Conservation (phyloP, 2,113 vertebrate genomes). For the Pyrgilauda ruficollis region DNA sequence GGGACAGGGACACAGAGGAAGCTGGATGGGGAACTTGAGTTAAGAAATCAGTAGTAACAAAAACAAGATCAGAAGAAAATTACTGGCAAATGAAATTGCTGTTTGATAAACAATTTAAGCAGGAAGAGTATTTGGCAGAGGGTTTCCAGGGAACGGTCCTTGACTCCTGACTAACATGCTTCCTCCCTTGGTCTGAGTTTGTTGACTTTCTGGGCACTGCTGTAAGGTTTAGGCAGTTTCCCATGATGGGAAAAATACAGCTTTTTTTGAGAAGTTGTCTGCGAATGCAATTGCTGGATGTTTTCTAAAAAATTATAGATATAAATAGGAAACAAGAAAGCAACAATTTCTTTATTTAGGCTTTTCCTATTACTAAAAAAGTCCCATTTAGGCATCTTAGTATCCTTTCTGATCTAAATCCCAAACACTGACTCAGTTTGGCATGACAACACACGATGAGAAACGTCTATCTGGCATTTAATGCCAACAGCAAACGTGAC, state of each 20-base stretch:
- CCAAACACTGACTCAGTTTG: not conserved
- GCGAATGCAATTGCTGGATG: slow-evolving; percentile 2
- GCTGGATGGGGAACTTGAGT: not conserved
- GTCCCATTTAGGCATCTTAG: not conserved
- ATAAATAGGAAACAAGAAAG: slow-evolving; percentile 54
- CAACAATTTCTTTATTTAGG: slow-evolving; percentile 15
- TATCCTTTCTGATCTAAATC: not conserved
- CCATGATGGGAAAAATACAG: slow-evolving; percentile 28
- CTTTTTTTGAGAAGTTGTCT: not conserved
- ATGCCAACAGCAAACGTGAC: not conserved
- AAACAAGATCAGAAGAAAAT: slow-evolving; percentile 41
- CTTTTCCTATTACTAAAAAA: not conserved
- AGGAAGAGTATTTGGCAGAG: slow-evolving; percentile 51
- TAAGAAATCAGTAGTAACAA: not conserved
- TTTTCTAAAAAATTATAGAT: slow-evolving; percentile 13
- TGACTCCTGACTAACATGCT: slow-evolving; percentile 48
- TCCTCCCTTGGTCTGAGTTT: slow-evolving; percentile 37
- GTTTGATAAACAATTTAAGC: slow-evolving; percentile 50
- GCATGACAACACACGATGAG: not conserved
- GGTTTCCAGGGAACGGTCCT: slow-evolving; percentile 27
- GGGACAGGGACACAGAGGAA: not conserved
- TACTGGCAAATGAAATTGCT: slow-evolving; percentile 12
- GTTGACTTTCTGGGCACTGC: slow-evolving; percentile 46
- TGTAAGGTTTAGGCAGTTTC: slow-evolving; percentile 20
- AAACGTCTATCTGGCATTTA: not conserved